Percentiles rank a stretch among this genome's conserved stretches.
Conservation (phyloP, 1,140 invertebrate species). For the Plutomurus gul region DNA sequence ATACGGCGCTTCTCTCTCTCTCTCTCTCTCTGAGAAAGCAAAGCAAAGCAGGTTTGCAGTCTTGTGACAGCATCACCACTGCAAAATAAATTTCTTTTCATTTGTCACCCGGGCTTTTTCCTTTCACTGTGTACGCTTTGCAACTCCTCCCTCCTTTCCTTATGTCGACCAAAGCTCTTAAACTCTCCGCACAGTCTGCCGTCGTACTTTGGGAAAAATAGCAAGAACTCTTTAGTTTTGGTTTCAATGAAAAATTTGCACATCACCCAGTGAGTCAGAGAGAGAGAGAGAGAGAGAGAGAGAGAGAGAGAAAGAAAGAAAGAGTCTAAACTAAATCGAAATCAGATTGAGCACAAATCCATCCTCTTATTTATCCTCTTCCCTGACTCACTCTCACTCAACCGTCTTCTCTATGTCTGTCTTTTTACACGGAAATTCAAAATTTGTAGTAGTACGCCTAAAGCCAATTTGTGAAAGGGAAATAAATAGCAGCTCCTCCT, state of each 20-base stretch:
- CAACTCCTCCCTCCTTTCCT: neutral
- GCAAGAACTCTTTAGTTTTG: conserved; percentile 1
- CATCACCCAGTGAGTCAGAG: conserved; percentile 9
- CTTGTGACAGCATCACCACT: conserved; percentile 41
- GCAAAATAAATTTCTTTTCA: conserved; percentile 45
- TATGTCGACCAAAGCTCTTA: conserved; percentile 18
- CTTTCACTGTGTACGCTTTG: neutral
- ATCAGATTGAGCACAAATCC: conserved; percentile 38
- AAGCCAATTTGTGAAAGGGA: conserved; percentile 23
- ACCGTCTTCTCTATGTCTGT: neutral
- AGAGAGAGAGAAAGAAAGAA: too few relatives aligned
- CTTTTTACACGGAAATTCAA: neutral
- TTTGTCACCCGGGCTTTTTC: conserved; percentile 40
- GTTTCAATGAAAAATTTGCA: conserved; percentile 41
- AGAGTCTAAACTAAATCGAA: conserved; percentile 34
- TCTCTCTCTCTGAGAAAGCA: neutral
- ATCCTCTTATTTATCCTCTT: conserved; percentile 14
- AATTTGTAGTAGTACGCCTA: conserved; percentile 11
- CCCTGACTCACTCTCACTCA: conserved; percentile 16
- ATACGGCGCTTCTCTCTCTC: neutral
- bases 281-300: too few relatives aligned
- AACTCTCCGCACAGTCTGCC: neutral
- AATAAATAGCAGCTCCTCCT: neutral
- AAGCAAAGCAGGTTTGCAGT: conserved; percentile 27
- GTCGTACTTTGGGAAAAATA: neutral